Conservation (phyloP, 2,888 invertebrate genomes). For the Rhagophthalmus giganteus region DNA sequence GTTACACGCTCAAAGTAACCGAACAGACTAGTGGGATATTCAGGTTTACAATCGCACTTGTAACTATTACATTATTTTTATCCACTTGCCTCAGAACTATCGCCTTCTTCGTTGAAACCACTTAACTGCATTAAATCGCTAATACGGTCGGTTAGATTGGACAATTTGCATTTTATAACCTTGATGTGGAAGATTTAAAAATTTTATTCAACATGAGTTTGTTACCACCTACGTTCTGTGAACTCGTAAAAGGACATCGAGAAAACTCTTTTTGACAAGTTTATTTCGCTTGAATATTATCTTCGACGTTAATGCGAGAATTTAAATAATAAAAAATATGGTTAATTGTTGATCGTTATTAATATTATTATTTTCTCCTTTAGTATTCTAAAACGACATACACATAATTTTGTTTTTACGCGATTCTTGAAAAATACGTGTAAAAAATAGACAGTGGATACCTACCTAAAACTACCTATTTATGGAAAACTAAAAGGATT, state of each 20-base stretch:
- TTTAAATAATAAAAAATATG: too few relatives aligned
- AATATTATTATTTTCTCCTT: too few relatives aligned
- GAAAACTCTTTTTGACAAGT: not conserved
- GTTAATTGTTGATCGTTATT: too few relatives aligned
- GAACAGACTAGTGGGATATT: not conserved
- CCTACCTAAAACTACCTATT: too few relatives aligned
- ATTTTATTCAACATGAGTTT: not conserved
- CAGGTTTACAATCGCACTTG: not conserved
- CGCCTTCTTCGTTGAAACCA: conserved; percentile 18
- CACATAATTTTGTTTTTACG: too few relatives aligned
- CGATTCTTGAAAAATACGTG: too few relatives aligned
- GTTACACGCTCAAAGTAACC: not conserved
- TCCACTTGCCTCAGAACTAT: conserved; percentile 16
- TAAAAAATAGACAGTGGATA: too few relatives aligned
- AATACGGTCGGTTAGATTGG: conserved; percentile 19
- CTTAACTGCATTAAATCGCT: conserved; percentile 24
- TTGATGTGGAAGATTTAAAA: conserved; percentile 12
- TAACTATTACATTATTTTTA: conserved; percentile 5
- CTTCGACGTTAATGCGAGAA: too few relatives aligned
- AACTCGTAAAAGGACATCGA: not conserved
- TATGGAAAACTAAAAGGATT: too few relatives aligned
- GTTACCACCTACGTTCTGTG: not conserved
- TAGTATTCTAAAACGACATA: too few relatives aligned
- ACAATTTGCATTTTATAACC: conserved; percentile 27
- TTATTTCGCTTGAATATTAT: not conserved